phyloP scores from a whole-genome alignment of 2,113 vertebrate species.

The Nanorana parkeri region DNA sequence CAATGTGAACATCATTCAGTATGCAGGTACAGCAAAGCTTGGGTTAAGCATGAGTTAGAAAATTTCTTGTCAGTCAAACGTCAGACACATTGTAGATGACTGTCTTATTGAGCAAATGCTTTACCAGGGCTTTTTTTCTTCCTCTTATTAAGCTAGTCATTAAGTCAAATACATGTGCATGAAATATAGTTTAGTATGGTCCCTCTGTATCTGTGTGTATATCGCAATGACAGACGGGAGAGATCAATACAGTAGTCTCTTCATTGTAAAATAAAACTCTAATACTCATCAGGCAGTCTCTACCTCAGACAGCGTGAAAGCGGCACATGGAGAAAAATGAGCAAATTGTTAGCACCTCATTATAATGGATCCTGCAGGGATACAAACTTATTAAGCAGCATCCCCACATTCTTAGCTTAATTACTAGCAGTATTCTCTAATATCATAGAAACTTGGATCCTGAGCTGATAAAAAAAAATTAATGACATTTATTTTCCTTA shows the following conservation, averaged over 20 bases:
- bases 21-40: conserved; percentile 2
- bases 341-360: conserved; percentile 29
- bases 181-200: background rate
- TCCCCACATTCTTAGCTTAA: background rate
- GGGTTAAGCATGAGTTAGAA: background rate
- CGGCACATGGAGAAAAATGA: background rate
- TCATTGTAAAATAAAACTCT: conserved; percentile 1
- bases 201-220: background rate
- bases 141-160: conserved; percentile 2
- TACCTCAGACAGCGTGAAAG: background rate
- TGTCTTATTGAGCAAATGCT: background rate
- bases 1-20: conserved; percentile 30
- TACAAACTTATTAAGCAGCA: conserved; percentile 26
- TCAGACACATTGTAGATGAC: background rate
- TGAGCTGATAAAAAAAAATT: background rate
- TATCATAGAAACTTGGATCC: background rate
- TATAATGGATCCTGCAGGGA: conserved; percentile 41
- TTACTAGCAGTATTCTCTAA: conserved; percentile 18
- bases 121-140: background rate
- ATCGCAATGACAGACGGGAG: background rate
- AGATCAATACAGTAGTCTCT: background rate
- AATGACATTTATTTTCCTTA: background rate
- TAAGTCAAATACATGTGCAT: background rate
- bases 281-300: background rate
- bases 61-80: background rate